Evolutionary conservation across 2,888 invertebrate genomes (phyloP), one percentile per base, ranked within the genome.

Genomic region (Cyaniris semiargus): DNA sequence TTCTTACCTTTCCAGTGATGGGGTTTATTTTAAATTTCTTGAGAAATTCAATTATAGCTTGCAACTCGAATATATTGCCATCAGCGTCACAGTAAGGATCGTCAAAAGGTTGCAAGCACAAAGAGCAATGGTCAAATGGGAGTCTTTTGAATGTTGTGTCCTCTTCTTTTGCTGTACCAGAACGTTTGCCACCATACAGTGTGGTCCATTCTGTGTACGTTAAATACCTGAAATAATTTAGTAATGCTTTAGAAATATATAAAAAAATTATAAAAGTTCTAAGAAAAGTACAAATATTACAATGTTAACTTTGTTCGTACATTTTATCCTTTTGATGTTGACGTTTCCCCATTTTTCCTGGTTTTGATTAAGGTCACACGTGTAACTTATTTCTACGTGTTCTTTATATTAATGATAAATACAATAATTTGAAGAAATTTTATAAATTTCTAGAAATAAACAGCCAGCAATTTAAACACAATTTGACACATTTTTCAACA

Each of bases 291-390:
- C 23, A 23, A 23, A 58, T n/a, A 58, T n/a, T 21, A 60, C 21
- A 23, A 60, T 21, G 21, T 58, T 21, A 8, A 8, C n/a, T 10
- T 60, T 21, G 23, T 23, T 81, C 93, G 91, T 94, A 97, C 98
- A 98, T 97, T 96, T 98, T 98, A 94, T 98, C 98, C 86, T 98
- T 98, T 87, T 98, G 98, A 94, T 98, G 98, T 86, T 98, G 98
- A 83, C 97, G 95, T 94, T 98, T 98, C 82, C 98, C 98, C 98
- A 98, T 98, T 87, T 97, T 81, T 71, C n/a, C 21, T 21, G 56
- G 18, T 44, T 58, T 58, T 27, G 60, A 58, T 58, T 48, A 1
- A 56, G 60, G n/a, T 27, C 13, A 75, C 76, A 70, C 31, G 13
- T 31, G 18, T 18, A 70, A 6, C 3, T 53, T 53, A 18, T 4